Evolutionary conservation across 2,888 invertebrate genomes (phyloP).

Genomic region (Nomada lathburiana): DNA sequence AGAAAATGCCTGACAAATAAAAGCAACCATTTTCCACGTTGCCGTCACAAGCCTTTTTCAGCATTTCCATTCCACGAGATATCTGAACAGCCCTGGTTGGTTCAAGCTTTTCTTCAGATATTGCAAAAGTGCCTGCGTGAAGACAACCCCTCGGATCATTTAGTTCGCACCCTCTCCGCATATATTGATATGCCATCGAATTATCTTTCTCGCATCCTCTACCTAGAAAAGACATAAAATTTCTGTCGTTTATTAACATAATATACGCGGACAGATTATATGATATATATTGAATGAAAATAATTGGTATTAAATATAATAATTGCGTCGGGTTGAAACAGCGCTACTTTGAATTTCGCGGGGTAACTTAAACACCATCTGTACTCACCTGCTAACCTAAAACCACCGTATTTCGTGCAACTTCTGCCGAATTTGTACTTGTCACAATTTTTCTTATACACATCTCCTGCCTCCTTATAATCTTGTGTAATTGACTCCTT

Average conservation of each 20-base stretch:
- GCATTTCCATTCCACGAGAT: slow-evolving; percentile 84
- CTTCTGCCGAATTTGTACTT: slow-evolving; percentile 93
- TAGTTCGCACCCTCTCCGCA: slow-evolving; percentile 91
- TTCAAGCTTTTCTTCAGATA: slow-evolving; percentile 35
- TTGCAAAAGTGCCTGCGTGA: slow-evolving; percentile 88
- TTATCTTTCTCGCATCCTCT: slow-evolving; percentile 70
- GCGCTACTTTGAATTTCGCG: slow-evolving; percentile 19
- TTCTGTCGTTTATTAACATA: not conserved
- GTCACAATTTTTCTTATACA: slow-evolving; percentile 95
- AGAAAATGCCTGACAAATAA: slow-evolving; percentile 91
- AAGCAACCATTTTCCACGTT: slow-evolving; percentile 90
- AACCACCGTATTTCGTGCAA: slow-evolving; percentile 94
- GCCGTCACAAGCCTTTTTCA: slow-evolving; percentile 85
- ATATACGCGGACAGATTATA: not conserved
- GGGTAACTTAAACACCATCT: not conserved
- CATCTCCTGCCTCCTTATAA: slow-evolving; percentile 91
- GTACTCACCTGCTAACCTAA: slow-evolving; percentile 88
- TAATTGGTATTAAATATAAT: not conserved
- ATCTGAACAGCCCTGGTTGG: slow-evolving; percentile 58
- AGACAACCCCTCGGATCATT: slow-evolving; percentile 90
- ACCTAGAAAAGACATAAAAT: slow-evolving; percentile 61
- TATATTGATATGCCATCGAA: slow-evolving; percentile 88
- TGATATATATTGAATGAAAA: not conserved
- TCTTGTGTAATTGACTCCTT: slow-evolving; percentile 94
- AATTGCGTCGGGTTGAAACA: not conserved